Percentiles rank a stretch among this genome's conserved stretches.
phyloP scores from a whole-genome alignment of 2,888 invertebrate species.

The Hirtodrosophila cameraria region DNA sequence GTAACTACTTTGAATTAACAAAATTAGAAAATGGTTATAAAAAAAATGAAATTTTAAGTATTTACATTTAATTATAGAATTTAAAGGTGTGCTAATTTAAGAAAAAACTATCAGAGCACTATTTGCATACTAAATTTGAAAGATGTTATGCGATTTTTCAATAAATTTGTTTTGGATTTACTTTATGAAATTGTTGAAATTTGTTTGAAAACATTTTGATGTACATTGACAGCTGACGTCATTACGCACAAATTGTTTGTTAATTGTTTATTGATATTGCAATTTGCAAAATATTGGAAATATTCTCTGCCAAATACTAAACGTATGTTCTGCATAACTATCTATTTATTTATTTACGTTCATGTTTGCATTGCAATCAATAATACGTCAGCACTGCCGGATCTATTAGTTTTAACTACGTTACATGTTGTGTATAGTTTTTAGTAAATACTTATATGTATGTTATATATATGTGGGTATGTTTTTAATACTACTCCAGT shows the following conservation, averaged over 20 bases:
- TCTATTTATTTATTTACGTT: conserved; percentile 41
- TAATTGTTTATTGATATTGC: conserved; percentile 62
- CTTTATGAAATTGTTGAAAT: conserved; percentile 19
- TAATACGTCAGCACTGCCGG: conserved; percentile 43
- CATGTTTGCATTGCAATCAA: conserved; percentile 48
- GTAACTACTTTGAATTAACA: conserved; percentile 20
- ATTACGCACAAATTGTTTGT: conserved; percentile 32
- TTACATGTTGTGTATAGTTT: conserved; percentile 9
- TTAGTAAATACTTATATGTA: conserved; percentile 29
- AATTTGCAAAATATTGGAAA: conserved; percentile 54
- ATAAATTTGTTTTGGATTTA: neutral
- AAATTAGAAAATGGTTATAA: conserved; percentile 21
- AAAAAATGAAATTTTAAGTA: conserved; percentile 28
- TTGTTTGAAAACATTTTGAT: conserved; percentile 44
- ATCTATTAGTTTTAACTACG: conserved; percentile 45
- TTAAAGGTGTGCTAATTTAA: neutral
- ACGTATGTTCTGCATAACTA: conserved; percentile 36
- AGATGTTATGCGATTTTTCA: conserved; percentile 44
- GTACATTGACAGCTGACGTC: conserved; percentile 28
- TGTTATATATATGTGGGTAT: conserved; percentile 27
- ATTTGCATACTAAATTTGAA: conserved; percentile 48
- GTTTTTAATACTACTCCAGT: conserved; percentile 31
- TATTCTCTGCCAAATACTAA: conserved; percentile 40
- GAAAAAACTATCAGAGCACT: conserved; percentile 19
- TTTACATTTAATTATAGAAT: conserved; percentile 35